Conservation (phyloP, 2,888 invertebrate species). For the Malthinus seriepunctatus region DNA sequence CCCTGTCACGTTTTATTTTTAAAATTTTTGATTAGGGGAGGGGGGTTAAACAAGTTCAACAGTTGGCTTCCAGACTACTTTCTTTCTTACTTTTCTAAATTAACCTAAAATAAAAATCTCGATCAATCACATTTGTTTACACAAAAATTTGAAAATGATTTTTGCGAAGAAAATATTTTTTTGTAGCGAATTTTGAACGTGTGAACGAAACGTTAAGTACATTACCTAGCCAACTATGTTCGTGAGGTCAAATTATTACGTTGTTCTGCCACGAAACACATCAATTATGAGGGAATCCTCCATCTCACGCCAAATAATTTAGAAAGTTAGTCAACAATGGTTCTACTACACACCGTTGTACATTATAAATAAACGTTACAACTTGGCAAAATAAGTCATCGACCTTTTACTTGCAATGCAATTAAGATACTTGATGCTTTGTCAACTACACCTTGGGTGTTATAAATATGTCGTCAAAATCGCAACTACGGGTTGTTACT, state of each 20-base stretch:
- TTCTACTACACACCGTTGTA: slow-evolving; percentile 5
- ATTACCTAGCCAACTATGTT: slow-evolving; percentile 9
- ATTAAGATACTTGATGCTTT: slow-evolving; percentile 10
- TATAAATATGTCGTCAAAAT: slow-evolving; percentile 3
- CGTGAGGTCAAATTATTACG: slow-evolving; percentile 24
- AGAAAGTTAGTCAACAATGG: slow-evolving; percentile 24
- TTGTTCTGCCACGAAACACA: slow-evolving; percentile 20
- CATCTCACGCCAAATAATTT: slow-evolving; percentile 19
- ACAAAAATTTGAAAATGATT: no score
- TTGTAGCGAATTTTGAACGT: background rate
- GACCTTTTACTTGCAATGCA: slow-evolving; percentile 5
- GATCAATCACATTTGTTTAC: no score
- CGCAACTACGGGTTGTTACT: background rate
- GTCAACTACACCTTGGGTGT: slow-evolving; percentile 15
- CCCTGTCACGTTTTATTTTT: no score
- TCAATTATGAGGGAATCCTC: slow-evolving; percentile 20
- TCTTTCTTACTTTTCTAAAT: no score
- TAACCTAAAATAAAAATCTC: no score
- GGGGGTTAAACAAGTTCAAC: no score
- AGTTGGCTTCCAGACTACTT: no score
- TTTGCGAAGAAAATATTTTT: background rate
- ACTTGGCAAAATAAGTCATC: slow-evolving; percentile 7
- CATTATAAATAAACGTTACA: slow-evolving; percentile 1
- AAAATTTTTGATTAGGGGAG: no score
- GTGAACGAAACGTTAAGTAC: slow-evolving; percentile 6